phyloP scores from a whole-genome alignment of 2,888 invertebrate species.

The Plagodis pulveraria region DNA sequence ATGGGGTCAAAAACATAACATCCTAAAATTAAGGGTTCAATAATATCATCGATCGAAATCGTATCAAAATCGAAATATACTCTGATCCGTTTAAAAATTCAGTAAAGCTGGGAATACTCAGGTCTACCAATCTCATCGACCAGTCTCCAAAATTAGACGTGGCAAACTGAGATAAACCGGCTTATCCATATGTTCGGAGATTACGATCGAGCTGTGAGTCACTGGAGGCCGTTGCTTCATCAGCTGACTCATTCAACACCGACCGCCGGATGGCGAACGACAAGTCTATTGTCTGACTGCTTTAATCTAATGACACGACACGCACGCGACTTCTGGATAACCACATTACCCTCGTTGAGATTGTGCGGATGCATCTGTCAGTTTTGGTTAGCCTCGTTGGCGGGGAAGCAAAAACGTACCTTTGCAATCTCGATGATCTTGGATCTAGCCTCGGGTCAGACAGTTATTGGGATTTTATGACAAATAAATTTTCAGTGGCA shows the following conservation, averaged over 20 bases:
- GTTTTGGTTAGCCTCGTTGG: no score
- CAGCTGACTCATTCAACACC: constrained; percentile 76
- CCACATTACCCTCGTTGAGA: constrained; percentile 8
- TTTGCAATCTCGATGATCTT: no score
- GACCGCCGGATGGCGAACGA: constrained; percentile 59
- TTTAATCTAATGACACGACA: constrained; percentile 44
- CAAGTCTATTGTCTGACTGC: constrained; percentile 73
- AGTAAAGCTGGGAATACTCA: not conserved
- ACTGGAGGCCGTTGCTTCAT: constrained; percentile 70
- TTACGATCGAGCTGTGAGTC: constrained; percentile 70
- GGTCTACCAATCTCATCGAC: constrained; percentile 6
- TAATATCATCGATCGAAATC: no score
- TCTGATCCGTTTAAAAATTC: not conserved
- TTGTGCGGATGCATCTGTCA: constrained; percentile 7
- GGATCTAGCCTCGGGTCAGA: no score
- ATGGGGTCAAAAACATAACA: no score
- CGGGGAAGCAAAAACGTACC: no score
- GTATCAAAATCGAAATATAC: no score
- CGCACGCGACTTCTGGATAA: constrained; percentile 21
- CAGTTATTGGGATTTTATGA: no score
- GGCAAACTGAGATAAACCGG: constrained; percentile 34
- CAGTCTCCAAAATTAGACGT: constrained; percentile 12
- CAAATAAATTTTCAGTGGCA: no score
- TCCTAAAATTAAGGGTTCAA: no score
- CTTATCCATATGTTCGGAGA: constrained; percentile 60